phyloP scores from a whole-genome alignment of 2,888 invertebrate species.

The Mechanitis mazaeus region DNA sequence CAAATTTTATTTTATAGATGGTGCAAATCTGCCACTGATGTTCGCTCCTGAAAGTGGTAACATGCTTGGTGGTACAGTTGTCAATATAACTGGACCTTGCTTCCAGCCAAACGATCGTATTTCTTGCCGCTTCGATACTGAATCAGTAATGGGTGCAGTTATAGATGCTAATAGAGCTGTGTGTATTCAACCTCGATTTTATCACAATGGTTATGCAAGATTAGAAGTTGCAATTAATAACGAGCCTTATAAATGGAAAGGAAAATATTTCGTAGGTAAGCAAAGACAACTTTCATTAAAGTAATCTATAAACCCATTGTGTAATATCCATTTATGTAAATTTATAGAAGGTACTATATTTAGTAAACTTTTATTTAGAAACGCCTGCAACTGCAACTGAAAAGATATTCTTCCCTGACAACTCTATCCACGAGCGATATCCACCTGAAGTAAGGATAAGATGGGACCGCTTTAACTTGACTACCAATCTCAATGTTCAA shows the following conservation, averaged over 20 bases:
- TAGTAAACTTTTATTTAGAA: conserved; percentile 71
- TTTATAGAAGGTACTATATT: conserved; percentile 2
- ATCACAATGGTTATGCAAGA: conserved; percentile 91
- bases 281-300: too few relatives aligned
- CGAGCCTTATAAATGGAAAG: conserved; percentile 91
- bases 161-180: conserved; percentile 89
- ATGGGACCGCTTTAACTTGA: conserved; percentile 92
- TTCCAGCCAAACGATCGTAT: conserved; percentile 86
- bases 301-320: too few relatives aligned
- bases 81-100: conserved; percentile 98
- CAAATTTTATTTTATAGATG: conserved; percentile 72
- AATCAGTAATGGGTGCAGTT: conserved; percentile 85
- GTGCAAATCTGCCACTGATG: conserved; percentile 86
- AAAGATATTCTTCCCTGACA: conserved; percentile 87
- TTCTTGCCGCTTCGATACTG: conserved; percentile 89
- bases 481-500: conserved; percentile 84
- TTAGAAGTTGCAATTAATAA: conserved; percentile 91
- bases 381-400: conserved; percentile 92
- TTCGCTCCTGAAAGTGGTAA: conserved; percentile 97
- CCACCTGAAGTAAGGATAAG: conserved; percentile 86
- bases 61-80: conserved; percentile 97
- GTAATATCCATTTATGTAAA: background rate
- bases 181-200: conserved; percentile 91
- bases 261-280: conserved; percentile 93
- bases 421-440: conserved; percentile 82